A percentile compares a stretch with the other conserved stretches of the same genome.
Evolutionary conservation across 2,113 vertebrate genomes (phyloP).

Genomic region (Xenus cinereus): DNA sequence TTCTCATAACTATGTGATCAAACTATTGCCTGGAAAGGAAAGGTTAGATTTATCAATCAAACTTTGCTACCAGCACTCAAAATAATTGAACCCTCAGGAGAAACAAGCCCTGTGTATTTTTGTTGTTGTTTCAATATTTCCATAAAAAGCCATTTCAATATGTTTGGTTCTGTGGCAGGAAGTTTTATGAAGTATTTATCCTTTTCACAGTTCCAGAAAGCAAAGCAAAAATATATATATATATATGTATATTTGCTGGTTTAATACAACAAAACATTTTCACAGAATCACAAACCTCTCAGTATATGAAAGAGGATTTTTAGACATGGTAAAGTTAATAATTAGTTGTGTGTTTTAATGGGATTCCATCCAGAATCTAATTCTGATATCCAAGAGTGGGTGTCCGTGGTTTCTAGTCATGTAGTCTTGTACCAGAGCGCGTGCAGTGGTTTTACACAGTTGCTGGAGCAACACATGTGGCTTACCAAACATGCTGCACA

Average conservation of each 20-base stretch:
- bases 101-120: slow-evolving; percentile 48
- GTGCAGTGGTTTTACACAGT: neutral
- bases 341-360: neutral
- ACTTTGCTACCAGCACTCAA: slow-evolving; percentile 64
- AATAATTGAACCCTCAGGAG: slow-evolving; percentile 75
- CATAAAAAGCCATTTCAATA: slow-evolving; percentile 73
- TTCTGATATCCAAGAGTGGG: neutral
- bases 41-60: slow-evolving; percentile 76
- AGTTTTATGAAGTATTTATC: slow-evolving; percentile 49
- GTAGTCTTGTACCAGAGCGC: neutral
- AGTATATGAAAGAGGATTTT: neutral
- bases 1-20: slow-evolving; percentile 73
- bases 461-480: neutral
- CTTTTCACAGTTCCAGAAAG: slow-evolving; percentile 26
- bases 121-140: slow-evolving; percentile 61
- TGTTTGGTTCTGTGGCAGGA: slow-evolving; percentile 45
- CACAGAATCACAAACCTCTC: neutral
- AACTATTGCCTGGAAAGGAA: slow-evolving; percentile 57
- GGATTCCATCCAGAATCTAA: neutral
- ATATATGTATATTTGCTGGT: neutral
- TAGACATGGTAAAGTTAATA: neutral
- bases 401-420: neutral
- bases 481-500: neutral
- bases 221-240: neutral
- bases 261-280: neutral